phyloP scores from a whole-genome alignment of 2,888 invertebrate genomes.

The Silvanus unidentatus region DNA sequence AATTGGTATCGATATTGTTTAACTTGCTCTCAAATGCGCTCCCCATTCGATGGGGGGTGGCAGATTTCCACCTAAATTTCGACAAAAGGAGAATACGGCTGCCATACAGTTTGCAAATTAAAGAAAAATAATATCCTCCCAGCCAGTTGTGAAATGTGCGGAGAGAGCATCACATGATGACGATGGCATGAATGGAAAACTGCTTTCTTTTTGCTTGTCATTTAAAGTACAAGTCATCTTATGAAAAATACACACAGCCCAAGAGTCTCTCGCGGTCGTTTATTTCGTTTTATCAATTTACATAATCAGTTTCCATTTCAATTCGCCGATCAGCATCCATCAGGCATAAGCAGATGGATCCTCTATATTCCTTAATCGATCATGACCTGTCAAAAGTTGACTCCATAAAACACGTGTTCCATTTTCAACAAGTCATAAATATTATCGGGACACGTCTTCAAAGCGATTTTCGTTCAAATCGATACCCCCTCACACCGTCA shows the following conservation, averaged over 20 bases:
- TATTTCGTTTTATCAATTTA: conserved; percentile 24
- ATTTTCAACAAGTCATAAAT: conserved; percentile 31
- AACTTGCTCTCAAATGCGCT: conserved; percentile 27
- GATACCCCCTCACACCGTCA: conserved; percentile 32
- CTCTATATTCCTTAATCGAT: conserved; percentile 16
- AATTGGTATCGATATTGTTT: conserved; percentile 41
- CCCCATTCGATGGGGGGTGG: too few relatives aligned
- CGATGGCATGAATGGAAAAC: conserved; percentile 8
- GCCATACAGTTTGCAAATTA: too few relatives aligned
- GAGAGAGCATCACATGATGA: too few relatives aligned
- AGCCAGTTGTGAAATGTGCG: too few relatives aligned
- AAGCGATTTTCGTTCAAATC: conserved; percentile 32
- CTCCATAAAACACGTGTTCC: too few relatives aligned
- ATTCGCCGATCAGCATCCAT: conserved; percentile 24
- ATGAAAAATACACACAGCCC: conserved; percentile 18
- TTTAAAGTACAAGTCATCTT: conserved; percentile 20
- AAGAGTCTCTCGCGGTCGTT: conserved; percentile 11
- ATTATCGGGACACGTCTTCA: too few relatives aligned
- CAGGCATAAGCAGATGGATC: conserved; percentile 9
- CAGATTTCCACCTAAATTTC: too few relatives aligned
- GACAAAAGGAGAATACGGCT: too few relatives aligned
- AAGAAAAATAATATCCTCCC: too few relatives aligned
- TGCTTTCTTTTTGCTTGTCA: conserved; percentile 18
- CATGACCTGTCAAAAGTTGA: conserved; percentile 24
- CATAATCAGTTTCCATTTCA: conserved; percentile 29